Percentiles rank a stretch among this genome's conserved stretches.
These are phyloP conservation scores for Trachymyrmex septentrionalis DNA, from an alignment of 1,140 invertebrate genomes.

Conservation along the genomic window DNA sequence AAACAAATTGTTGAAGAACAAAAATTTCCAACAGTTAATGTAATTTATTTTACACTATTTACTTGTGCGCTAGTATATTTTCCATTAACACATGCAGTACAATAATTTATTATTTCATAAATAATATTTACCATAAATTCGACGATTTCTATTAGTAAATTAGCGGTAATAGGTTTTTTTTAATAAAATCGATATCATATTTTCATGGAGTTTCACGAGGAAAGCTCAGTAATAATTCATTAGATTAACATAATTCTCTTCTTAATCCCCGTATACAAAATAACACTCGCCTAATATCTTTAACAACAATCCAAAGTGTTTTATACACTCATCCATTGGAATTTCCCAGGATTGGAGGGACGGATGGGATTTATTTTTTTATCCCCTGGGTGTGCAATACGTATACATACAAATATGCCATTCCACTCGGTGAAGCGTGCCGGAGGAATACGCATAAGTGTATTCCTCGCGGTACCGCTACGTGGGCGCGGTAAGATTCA, in stretches of 20 bases:
- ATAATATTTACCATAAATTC: neutral
- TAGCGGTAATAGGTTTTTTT: neutral
- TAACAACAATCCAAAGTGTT: neutral
- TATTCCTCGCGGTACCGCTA: conserved; percentile 71
- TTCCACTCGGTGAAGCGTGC: conserved; percentile 75
- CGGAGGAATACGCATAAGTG: conserved; percentile 62
- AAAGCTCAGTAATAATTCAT: neutral
- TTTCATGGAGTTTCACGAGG: neutral
- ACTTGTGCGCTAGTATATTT: neutral
- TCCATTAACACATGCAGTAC: too few relatives aligned
- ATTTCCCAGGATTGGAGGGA: neutral
- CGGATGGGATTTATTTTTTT: conserved; percentile 6
- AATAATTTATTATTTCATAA: neutral
- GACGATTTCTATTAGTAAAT: neutral
- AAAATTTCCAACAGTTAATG: neutral
- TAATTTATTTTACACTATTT: neutral
- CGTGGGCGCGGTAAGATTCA: conserved; percentile 79
- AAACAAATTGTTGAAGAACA: neutral
- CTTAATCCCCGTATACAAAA: neutral
- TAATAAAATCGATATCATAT: neutral
- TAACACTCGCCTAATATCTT: neutral
- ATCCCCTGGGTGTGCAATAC: conserved; percentile 15
- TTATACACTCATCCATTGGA: neutral
- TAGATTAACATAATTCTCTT: neutral
- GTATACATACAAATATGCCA: neutral